A percentile compares a stretch with the other conserved stretches of the same genome.
Conservation (phyloP, 1,140 invertebrate species). For the Sipha flava region DNA sequence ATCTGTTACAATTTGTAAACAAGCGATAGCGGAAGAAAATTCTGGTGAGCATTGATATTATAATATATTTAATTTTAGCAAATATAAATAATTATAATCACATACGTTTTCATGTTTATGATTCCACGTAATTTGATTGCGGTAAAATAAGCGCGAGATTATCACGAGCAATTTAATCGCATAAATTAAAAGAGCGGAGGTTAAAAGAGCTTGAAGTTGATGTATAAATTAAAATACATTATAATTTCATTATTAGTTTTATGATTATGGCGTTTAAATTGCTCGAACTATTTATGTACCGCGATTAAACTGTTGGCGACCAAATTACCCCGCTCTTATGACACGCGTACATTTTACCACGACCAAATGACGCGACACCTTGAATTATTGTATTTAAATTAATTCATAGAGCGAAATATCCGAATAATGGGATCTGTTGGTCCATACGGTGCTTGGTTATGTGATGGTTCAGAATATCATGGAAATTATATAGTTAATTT, state of each 20-base stretch:
- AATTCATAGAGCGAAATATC: not conserved
- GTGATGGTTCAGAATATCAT: constrained; percentile 83
- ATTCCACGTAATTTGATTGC: not conserved
- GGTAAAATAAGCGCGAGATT: too few species aligned
- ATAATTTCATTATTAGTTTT: too few species aligned
- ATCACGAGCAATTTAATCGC: too few species aligned
- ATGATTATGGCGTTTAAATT: too few species aligned
- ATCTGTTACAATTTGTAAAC: constrained; percentile 59
- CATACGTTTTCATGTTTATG: not conserved
- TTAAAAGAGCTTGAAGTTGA: too few species aligned
- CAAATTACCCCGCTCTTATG: too few species aligned
- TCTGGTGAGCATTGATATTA: not conserved
- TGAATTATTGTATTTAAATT: not conserved
- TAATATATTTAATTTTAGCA: not conserved
- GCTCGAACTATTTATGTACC: too few species aligned
- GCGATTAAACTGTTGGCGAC: too few species aligned
- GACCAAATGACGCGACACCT: too few species aligned
- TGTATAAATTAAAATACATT: too few species aligned
- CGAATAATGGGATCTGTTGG: constrained; percentile 64
- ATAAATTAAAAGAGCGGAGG: too few species aligned
- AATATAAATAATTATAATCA: not conserved
- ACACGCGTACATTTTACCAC: too few species aligned
- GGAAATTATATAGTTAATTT: constrained; percentile 69
- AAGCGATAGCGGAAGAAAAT: constrained; percentile 46
- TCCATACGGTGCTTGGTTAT: constrained; percentile 77